Conservation (phyloP, 2,888 invertebrate species). For the Diogma glabrata region DNA sequence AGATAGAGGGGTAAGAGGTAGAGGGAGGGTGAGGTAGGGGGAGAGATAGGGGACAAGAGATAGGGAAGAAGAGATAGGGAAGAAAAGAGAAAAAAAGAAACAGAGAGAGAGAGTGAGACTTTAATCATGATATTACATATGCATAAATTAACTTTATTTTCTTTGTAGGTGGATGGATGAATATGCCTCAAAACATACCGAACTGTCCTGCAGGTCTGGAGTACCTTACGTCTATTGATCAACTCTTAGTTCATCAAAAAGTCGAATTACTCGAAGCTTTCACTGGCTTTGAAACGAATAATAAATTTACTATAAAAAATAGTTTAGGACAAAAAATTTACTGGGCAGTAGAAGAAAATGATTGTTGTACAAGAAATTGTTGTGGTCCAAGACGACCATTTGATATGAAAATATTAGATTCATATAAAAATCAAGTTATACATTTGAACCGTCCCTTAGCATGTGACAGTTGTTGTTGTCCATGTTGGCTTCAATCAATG, state of each 20-base stretch:
- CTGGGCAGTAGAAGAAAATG: conserved; percentile 66
- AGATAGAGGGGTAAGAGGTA: too few species aligned
- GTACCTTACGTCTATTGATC: conserved; percentile 80
- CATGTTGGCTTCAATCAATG: conserved; percentile 66
- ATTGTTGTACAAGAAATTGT: conserved; percentile 66
- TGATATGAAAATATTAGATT: conserved; percentile 73
- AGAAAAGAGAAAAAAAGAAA: too few species aligned
- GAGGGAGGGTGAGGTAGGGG: too few species aligned
- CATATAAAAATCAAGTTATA: conserved; percentile 66
- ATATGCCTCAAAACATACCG: conserved; percentile 56
- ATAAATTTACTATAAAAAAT: conserved; percentile 71
- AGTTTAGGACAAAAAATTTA: conserved; percentile 61
- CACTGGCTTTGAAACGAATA: conserved; percentile 77
- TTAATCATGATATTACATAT: too few species aligned
- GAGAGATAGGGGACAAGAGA: too few species aligned
- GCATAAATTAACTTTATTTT: too few species aligned
- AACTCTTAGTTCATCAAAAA: conserved; percentile 69
- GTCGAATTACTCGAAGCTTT: conserved; percentile 65
- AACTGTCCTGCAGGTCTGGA: conserved; percentile 81
- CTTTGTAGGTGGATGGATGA: conserved; percentile 73
- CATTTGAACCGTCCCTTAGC: conserved; percentile 66
- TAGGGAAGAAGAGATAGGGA: too few species aligned
- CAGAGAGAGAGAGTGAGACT: too few species aligned
- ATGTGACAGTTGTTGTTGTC: conserved; percentile 69
- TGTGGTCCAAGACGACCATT: conserved; percentile 69